Evolutionary conservation across 1,140 invertebrate species (phyloP).

Genomic region (Panagrolaimus sp.): DNA sequence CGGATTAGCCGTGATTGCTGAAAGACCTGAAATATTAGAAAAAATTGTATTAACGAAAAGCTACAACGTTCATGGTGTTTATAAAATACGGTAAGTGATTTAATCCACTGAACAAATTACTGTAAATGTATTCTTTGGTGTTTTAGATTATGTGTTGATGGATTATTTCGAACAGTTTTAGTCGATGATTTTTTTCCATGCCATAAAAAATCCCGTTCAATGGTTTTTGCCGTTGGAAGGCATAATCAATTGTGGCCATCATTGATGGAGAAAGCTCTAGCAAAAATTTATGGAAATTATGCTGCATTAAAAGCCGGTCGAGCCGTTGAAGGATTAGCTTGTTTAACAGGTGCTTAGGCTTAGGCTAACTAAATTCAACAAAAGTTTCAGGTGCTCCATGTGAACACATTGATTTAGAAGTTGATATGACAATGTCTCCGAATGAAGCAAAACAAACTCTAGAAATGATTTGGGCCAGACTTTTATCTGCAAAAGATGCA

Average conservation of each 20-base stretch:
- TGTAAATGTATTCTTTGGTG: no score
- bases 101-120: no score
- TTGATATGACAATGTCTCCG: conserved; percentile 71
- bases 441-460: conserved; percentile 72
- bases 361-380: no score
- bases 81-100: conserved; percentile 64
- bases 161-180: conserved; percentile 86
- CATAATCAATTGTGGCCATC: conserved; percentile 82
- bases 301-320: conserved; percentile 87
- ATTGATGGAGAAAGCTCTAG: conserved; percentile 93
- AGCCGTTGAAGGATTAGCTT: conserved; percentile 88
- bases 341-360: conserved; percentile 78
- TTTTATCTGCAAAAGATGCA: conserved; percentile 73
- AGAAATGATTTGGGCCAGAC: conserved; percentile 91
- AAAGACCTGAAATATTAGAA: conserved; percentile 83
- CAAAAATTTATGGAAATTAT: conserved; percentile 93
- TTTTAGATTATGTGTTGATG: conserved; percentile 78
- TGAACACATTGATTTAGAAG: conserved; percentile 57
- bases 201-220: conserved; percentile 41
- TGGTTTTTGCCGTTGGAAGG: conserved; percentile 55
- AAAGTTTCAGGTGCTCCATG: conserved; percentile 61
- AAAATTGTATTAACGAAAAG: conserved; percentile 83
- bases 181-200: conserved; percentile 94
- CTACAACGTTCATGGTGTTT: conserved; percentile 81
- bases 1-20: conserved; percentile 87